These are phyloP conservation scores for Bombus vancouverensis DNA, from an alignment of 1,140 invertebrate species.

Conservation along the genomic window DNA sequence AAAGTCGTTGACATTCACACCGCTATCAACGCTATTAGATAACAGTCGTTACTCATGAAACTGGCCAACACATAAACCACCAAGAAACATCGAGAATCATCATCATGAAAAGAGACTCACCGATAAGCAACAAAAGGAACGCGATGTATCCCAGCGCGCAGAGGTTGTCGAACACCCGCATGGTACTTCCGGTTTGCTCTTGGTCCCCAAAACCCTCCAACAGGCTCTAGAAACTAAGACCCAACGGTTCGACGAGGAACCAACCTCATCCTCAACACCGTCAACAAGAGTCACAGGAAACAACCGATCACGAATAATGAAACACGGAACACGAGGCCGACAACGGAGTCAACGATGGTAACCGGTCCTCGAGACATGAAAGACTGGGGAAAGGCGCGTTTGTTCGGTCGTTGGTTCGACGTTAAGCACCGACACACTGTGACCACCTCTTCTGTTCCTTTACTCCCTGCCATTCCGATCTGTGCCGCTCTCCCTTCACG, in stretches of 20 bases:
- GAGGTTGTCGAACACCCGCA: constrained; percentile 71
- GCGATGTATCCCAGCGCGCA: constrained; percentile 70
- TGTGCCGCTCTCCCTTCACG: constrained; percentile 50
- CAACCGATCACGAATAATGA: background rate
- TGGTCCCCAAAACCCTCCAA: background rate
- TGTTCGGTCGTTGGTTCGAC: constrained; percentile 53
- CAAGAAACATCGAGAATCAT: background rate
- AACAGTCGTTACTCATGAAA: background rate
- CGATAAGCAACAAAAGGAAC: constrained; percentile 72
- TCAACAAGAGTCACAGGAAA: background rate
- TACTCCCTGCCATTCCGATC: constrained; percentile 75
- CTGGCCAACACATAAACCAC: background rate
- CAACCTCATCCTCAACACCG: constrained; percentile 19
- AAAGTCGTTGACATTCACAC: too few species aligned
- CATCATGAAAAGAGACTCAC: constrained; percentile 62
- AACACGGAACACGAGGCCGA: constrained; percentile 1
- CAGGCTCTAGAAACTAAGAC: constrained; percentile 1
- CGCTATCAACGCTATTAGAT: too few species aligned
- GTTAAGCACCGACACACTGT: constrained; percentile 40
- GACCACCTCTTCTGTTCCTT: constrained; percentile 38
- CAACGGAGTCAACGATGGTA: constrained; percentile 55
- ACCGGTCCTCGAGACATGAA: constrained; percentile 76
- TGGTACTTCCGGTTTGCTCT: constrained; percentile 58
- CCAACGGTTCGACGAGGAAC: background rate
- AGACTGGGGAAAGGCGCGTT: constrained; percentile 77